Evolutionary conservation across 2,113 vertebrate species (phyloP).

Genomic region (Rhabdornis inornatus): DNA sequence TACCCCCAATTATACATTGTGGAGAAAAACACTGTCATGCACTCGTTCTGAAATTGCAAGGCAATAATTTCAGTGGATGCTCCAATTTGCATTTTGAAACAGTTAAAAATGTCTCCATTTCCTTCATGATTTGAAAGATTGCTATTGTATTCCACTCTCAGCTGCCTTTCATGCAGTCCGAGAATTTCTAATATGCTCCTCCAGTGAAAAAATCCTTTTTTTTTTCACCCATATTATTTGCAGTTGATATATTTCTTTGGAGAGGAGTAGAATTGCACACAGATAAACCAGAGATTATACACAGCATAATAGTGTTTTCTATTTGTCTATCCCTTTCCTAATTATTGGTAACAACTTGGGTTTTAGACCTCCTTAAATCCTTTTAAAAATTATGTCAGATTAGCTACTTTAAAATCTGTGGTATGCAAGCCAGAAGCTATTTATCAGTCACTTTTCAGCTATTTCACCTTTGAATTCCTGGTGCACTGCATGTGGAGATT

Average conservation of each 20-base stretch:
- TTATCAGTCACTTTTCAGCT: neutral
- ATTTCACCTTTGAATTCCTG: neutral
- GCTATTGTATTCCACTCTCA: neutral
- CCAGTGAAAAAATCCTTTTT: neutral
- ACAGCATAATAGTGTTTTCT: fast-evolving
- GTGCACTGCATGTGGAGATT: neutral
- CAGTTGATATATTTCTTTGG: neutral
- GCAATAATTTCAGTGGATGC: neutral
- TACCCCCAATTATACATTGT: neutral
- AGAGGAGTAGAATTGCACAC: neutral
- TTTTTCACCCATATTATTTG: neutral
- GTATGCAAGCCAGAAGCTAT: neutral
- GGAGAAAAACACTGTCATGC: neutral
- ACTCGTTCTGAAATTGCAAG: neutral
- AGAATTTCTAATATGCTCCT: neutral
- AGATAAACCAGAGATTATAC: neutral
- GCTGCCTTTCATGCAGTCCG: neutral
- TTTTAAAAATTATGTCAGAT: neutral
- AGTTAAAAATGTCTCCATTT: neutral
- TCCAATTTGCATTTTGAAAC: neutral
- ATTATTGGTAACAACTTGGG: neutral
- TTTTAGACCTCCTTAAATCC: neutral
- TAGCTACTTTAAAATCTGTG: neutral
- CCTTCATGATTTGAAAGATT: neutral
- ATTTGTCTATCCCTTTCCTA: neutral